phyloP scores from a whole-genome alignment of 2,888 invertebrate species.

The Eupithecia subumbrata region DNA sequence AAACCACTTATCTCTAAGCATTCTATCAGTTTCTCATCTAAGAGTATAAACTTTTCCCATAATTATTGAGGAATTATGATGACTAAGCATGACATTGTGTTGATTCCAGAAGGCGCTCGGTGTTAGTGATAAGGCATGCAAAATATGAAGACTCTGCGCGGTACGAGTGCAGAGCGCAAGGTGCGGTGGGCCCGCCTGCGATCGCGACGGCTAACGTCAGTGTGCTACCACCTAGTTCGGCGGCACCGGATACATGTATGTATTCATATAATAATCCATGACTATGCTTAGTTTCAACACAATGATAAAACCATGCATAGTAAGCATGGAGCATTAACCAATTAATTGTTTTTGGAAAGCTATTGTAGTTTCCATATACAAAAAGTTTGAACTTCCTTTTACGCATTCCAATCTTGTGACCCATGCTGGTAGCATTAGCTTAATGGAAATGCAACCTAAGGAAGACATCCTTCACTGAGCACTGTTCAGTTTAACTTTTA shows the following conservation, averaged over 20 bases:
- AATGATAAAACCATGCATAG: not conserved
- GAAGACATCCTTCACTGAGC: not conserved
- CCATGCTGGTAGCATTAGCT: not conserved
- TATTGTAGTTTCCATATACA: not conserved
- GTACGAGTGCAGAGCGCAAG: constrained; percentile 93
- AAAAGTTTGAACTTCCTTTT: not conserved
- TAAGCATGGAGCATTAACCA: not conserved
- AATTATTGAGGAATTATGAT: not conserved
- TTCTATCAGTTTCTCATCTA: not conserved
- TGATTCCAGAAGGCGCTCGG: constrained; percentile 90
- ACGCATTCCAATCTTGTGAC: not conserved
- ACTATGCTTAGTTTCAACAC: not conserved
- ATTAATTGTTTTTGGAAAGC: not conserved
- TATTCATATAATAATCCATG: constrained; percentile 24
- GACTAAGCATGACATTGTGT: constrained; percentile 25
- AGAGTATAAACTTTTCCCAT: not conserved
- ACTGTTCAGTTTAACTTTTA: not conserved
- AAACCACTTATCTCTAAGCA: not conserved
- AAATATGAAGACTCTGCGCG: constrained; percentile 89
- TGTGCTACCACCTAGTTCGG: constrained; percentile 67
- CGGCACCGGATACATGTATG: constrained; percentile 79
- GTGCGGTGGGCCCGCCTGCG: constrained; percentile 85
- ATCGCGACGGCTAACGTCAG: constrained; percentile 83
- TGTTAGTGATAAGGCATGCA: constrained; percentile 90
- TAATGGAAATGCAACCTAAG: not conserved